Conservation (phyloP, 2,797 vertebrate genomes). For the Microctenopoma steveboyesi region DNA sequence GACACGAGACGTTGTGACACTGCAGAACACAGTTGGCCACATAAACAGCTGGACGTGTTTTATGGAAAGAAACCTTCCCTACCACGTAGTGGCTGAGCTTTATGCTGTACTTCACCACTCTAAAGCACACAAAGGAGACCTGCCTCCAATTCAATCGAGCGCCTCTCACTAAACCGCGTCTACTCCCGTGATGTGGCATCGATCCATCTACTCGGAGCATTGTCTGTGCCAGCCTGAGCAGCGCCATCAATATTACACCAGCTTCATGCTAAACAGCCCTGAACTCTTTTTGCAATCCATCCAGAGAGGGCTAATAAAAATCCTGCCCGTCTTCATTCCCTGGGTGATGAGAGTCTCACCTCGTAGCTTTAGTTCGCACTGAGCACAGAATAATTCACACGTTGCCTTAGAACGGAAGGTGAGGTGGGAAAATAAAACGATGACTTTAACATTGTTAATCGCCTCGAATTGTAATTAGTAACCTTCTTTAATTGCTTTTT, state of each 20-base stretch:
- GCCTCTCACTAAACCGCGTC: slow-evolving; percentile 55
- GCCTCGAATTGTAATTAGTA: slow-evolving; percentile 56
- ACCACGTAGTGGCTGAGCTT: slow-evolving; percentile 1
- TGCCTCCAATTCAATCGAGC: slow-evolving; percentile 46
- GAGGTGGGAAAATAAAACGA: slow-evolving; percentile 27
- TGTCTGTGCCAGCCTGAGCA: slow-evolving; percentile 61
- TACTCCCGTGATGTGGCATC: slow-evolving; percentile 71
- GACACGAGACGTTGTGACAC: slow-evolving; percentile 24
- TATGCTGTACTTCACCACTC: slow-evolving; percentile 10
- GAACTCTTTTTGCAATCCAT: slow-evolving; percentile 59
- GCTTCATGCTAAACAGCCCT: slow-evolving; percentile 70
- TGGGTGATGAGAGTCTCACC: slow-evolving; percentile 30
- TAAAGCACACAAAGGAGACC: slow-evolving; percentile 40
- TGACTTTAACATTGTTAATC: slow-evolving; percentile 65
- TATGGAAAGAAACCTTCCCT: not conserved
- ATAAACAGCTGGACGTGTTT: not conserved
- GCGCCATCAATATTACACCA: slow-evolving; percentile 78
- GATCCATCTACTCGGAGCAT: slow-evolving; percentile 71
- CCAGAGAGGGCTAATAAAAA: slow-evolving; percentile 53
- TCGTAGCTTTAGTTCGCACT: slow-evolving; percentile 26
- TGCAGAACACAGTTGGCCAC: slow-evolving; percentile 4
- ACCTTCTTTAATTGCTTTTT: slow-evolving; percentile 54
- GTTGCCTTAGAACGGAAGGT: slow-evolving; percentile 13
- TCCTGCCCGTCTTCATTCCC: slow-evolving; percentile 57
- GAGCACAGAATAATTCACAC: slow-evolving; percentile 13